These are phyloP conservation scores for Cololabis saira DNA, from an alignment of 2,113 vertebrate species.

Conservation along the genomic window DNA sequence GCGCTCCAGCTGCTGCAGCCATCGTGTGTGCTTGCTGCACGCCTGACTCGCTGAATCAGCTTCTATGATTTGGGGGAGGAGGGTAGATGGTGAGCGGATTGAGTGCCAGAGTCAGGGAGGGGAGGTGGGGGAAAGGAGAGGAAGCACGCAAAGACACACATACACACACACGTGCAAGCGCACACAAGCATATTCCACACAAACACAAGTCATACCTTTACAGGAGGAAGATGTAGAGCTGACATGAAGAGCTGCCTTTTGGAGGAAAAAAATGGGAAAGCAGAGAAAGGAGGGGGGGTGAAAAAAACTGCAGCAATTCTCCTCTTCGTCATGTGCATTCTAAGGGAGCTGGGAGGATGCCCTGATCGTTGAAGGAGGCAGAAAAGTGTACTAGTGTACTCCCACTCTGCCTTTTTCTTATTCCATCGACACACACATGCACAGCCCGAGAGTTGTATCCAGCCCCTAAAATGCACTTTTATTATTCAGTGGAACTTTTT, in stretches of 20 bases:
- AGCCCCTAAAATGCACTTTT: slow-evolving; percentile 68
- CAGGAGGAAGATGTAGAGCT: slow-evolving; percentile 73
- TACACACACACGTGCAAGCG: slow-evolving; percentile 19
- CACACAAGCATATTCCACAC: slow-evolving; percentile 61
- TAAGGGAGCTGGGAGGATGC: slow-evolving; percentile 73
- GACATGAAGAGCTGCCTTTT: slow-evolving; percentile 70
- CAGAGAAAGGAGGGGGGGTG: slow-evolving; percentile 43
- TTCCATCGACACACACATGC: slow-evolving; percentile 54
- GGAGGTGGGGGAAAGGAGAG: slow-evolving; percentile 16
- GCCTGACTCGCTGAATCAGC: slow-evolving; percentile 92
- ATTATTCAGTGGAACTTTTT: slow-evolving; percentile 74
- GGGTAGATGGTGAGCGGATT: slow-evolving; percentile 60
- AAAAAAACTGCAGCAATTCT: slow-evolving; percentile 78
- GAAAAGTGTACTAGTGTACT: slow-evolving; percentile 61
- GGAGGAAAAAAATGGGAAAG: slow-evolving; percentile 16
- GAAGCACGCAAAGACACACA: slow-evolving; percentile 59
- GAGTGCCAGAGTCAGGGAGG: slow-evolving; percentile 66
- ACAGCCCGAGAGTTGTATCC: slow-evolving; percentile 56
- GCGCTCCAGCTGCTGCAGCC: slow-evolving; percentile 92
- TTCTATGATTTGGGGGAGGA: slow-evolving; percentile 80
- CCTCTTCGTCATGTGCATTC: slow-evolving; percentile 76
- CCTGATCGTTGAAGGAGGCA: slow-evolving; percentile 66
- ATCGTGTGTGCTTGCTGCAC: slow-evolving; percentile 84
- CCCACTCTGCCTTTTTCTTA: slow-evolving; percentile 63
- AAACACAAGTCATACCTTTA: slow-evolving; percentile 86